Evolutionary conservation across 2,888 invertebrate genomes (phyloP).

Genomic region (Trachelus iudaicus): DNA sequence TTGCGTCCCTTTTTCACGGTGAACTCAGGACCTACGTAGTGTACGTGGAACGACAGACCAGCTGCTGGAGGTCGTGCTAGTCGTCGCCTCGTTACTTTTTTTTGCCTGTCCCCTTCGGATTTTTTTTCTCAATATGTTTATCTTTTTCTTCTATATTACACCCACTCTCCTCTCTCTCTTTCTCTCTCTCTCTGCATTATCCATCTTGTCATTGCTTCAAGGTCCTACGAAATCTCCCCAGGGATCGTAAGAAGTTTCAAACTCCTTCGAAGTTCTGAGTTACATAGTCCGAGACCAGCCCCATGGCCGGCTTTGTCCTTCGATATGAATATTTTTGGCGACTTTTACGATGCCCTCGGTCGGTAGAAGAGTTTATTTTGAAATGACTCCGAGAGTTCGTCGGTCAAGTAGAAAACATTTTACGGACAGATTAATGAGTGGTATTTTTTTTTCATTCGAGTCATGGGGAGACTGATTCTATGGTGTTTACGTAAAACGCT

Average conservation of each 20-base stretch:
- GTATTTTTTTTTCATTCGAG: neutral
- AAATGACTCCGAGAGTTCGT: neutral
- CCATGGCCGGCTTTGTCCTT: neutral
- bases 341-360: neutral
- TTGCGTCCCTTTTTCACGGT: neutral
- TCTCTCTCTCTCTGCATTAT: neutral
- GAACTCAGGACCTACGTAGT: neutral
- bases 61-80: neutral
- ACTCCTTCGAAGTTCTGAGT: neutral
- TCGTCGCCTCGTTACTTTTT: neutral
- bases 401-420: neutral
- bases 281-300: neutral
- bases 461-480: neutral
- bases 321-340: neutral
- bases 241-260: neutral
- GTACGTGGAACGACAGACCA: neutral
- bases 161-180: neutral
- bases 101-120: neutral
- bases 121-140: neutral
- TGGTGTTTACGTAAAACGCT: neutral
- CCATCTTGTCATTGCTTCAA: neutral
- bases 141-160: neutral
- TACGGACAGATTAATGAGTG: neutral
- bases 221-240: neutral
- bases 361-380: neutral